Evolutionary conservation across 1,140 invertebrate genomes (phyloP).

Genomic region (Philopotamus ludificatus): DNA sequence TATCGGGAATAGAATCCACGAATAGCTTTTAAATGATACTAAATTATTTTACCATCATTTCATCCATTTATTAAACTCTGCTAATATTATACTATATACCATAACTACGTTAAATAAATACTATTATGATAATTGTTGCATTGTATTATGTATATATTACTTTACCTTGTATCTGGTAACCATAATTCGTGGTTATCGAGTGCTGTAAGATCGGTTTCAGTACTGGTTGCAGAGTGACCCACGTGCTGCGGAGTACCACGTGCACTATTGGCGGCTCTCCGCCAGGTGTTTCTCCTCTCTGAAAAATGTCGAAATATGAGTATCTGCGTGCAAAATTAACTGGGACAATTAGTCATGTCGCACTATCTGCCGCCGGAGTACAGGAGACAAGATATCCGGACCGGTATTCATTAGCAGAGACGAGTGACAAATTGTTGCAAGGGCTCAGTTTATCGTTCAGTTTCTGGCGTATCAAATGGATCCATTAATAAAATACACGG

Average conservation of each 20-base stretch:
- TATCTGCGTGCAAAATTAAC: slow-evolving; percentile 6
- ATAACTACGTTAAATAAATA: too few species aligned
- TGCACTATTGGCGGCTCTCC: slow-evolving; percentile 55
- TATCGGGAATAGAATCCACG: too few species aligned
- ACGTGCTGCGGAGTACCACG: slow-evolving; percentile 63
- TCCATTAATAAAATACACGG: slow-evolving; percentile 18
- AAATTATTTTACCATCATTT: too few species aligned
- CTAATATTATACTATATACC: too few species aligned
- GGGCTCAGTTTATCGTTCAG: slow-evolving; percentile 9
- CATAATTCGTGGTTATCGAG: slow-evolving; percentile 77
- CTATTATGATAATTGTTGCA: too few species aligned
- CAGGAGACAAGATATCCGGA: slow-evolving; percentile 5
- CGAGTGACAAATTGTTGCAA: slow-evolving; percentile 14
- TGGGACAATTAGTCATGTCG: slow-evolving; percentile 11
- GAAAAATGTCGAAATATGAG: slow-evolving; percentile 30
- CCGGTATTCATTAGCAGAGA: slow-evolving; percentile 14
- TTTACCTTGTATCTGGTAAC: slow-evolving; percentile 69
- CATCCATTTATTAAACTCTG: neutral
- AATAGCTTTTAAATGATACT: too few species aligned
- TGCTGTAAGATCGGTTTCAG: slow-evolving; percentile 77
- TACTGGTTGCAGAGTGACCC: slow-evolving; percentile 68
- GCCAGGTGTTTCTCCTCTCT: slow-evolving; percentile 66
- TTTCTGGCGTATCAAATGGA: neutral
- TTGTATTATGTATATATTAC: neutral
- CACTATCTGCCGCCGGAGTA: neutral